A percentile compares a stretch with the other conserved stretches of the same genome.
phyloP scores from a whole-genome alignment of 2,888 invertebrate genomes.

The Amphimallon solstitiale region DNA sequence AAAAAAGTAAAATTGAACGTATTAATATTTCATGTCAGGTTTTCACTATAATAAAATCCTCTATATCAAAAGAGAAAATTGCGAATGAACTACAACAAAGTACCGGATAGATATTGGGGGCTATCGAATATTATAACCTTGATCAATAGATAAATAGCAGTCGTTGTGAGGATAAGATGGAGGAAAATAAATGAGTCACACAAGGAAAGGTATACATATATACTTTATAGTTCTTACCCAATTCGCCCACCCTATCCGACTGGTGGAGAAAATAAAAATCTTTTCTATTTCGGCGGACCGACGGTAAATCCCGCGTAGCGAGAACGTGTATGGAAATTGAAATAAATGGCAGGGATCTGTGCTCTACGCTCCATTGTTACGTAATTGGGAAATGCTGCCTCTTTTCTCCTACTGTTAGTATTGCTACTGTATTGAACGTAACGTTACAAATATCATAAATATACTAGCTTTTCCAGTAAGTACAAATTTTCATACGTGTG shows the following conservation, averaged over 20 bases:
- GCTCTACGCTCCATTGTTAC: slow-evolving; percentile 47
- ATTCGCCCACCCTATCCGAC: slow-evolving; percentile 50
- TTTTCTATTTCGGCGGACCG: slow-evolving; percentile 55
- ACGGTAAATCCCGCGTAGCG: slow-evolving; percentile 55
- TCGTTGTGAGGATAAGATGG: slow-evolving; percentile 52
- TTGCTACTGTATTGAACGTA: slow-evolving; percentile 39
- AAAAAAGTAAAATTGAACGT: too few species aligned
- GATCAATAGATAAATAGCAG: slow-evolving; percentile 21
- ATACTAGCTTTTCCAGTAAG: not conserved
- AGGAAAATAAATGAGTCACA: slow-evolving; percentile 56
- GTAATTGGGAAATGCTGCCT: slow-evolving; percentile 47
- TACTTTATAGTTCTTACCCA: slow-evolving; percentile 57
- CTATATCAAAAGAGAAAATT: too few species aligned
- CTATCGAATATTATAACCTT: slow-evolving; percentile 4
- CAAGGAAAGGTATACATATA: slow-evolving; percentile 49
- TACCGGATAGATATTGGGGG: too few species aligned
- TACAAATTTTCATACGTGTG: too few species aligned
- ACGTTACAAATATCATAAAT: slow-evolving; percentile 44
- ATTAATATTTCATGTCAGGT: too few species aligned
- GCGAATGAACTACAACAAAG: too few species aligned
- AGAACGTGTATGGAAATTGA: slow-evolving; percentile 58
- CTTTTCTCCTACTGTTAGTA: slow-evolving; percentile 22
- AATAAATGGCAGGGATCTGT: slow-evolving; percentile 56
- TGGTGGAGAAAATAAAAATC: slow-evolving; percentile 57
- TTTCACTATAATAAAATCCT: too few species aligned